Evolutionary conservation across 2,113 vertebrate species (phyloP), one percentile per base, ranked within the genome.

Genomic region (Mesocricetus auratus): DNA sequence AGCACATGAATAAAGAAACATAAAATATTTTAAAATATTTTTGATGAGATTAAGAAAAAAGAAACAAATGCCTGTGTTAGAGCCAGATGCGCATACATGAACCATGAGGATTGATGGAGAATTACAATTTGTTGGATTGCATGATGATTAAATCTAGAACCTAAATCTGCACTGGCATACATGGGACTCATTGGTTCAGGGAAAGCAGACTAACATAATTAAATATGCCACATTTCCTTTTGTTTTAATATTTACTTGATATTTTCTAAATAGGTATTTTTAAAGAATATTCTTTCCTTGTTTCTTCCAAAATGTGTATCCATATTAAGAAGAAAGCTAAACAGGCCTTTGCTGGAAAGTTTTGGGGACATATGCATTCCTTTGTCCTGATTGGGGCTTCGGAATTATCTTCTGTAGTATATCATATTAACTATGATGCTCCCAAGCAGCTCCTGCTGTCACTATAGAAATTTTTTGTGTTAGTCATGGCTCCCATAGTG

Each of bases 181-280:
- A 13, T 15, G 11, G 17, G 5, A 9, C 5, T 26, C 4, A 56
- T 64, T 10, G 1, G 9, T 7, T 31, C 4, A 5, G 8, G 13
- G 19, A 2, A 58, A 77, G 1, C 50, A 2, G 39, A n/a, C 16
- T 22, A 5, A 12, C 10, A 16, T 4, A 31, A 33, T n/a, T 53
- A 7, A 71, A 87, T 24, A 69, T 42, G 19, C 7, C 9, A 13
- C 7, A 68, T 1, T 33, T 16, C 15, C 16, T 68, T 56, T 45
- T 8, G 31, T 73, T 87, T 85, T 68, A 60, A 60, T 58, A 3
- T 56, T 64, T 47, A 74, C 45, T 85, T 39, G 21, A 7, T 24
- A 50, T 50, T 83, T 93, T 79, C 1, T 90, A 66, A 66, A 73
- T 73, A 47, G 2, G 13, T 75, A 15, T 7, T 31, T 60, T 33